Conservation (phyloP, 2,113 vertebrate species). For the Tautogolabrus adspersus region DNA sequence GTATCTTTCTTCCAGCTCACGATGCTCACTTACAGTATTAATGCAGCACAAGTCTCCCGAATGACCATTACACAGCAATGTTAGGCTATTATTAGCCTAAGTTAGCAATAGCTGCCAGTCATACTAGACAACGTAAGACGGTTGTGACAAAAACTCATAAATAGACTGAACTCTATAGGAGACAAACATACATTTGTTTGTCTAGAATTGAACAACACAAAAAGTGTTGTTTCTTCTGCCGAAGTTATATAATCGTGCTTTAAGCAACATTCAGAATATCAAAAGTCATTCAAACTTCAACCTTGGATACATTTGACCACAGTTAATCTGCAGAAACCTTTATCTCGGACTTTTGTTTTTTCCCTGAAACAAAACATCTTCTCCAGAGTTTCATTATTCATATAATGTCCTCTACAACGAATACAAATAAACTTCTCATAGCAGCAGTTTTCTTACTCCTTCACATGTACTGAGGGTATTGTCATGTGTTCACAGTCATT, state of each 20-base stretch:
- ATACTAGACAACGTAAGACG: background rate
- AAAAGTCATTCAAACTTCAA: background rate
- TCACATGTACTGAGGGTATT: constrained; percentile 43
- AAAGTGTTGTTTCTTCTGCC: background rate
- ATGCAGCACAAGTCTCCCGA: background rate
- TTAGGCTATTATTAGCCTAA: background rate
- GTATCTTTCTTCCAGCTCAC: too few relatives aligned
- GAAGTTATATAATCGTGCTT: background rate
- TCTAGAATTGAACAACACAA: background rate
- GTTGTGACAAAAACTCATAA: background rate
- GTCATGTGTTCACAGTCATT: constrained; percentile 49
- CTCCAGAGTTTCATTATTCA: background rate
- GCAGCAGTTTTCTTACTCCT: constrained; percentile 26
- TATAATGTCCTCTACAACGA: constrained; percentile 22
- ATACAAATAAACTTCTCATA: background rate
- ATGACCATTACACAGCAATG: background rate
- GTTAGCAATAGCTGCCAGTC: background rate
- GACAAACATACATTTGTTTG: background rate
- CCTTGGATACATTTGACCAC: background rate
- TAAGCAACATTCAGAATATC: background rate
- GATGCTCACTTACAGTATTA: background rate
- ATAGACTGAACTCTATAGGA: background rate
- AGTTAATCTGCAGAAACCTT: background rate
- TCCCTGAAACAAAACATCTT: background rate
- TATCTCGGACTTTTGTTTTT: background rate